Evolutionary conservation across 2,888 invertebrate genomes (phyloP).

Genomic region (Conops quadrifasciatus): DNA sequence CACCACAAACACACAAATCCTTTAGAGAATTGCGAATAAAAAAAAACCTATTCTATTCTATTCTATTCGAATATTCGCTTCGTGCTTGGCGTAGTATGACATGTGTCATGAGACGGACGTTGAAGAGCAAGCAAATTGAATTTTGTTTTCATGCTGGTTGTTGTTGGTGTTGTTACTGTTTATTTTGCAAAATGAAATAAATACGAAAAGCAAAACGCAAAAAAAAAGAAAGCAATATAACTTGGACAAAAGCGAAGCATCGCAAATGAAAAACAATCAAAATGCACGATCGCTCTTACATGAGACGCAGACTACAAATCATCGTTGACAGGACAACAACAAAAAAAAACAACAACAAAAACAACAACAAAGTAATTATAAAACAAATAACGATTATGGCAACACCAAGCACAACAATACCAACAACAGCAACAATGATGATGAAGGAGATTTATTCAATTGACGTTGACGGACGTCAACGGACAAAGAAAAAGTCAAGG

Average conservation of each 20-base stretch:
- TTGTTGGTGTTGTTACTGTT: not conserved
- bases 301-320: slow-evolving; percentile 2
- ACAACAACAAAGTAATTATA: slow-evolving; percentile 1
- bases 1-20: not conserved
- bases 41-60: no score
- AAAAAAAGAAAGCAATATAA: slow-evolving; percentile 15
- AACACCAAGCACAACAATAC: not conserved
- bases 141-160: not conserved
- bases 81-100: no score
- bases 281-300: not conserved
- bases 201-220: not conserved
- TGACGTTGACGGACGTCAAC: not conserved
- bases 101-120: not conserved
- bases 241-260: not conserved
- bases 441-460: not conserved
- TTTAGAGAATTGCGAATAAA: not conserved
- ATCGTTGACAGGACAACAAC: slow-evolving; percentile 8
- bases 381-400: slow-evolving; percentile 3
- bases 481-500: not conserved
- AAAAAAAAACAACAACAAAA: slow-evolving; percentile 9
- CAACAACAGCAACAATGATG: slow-evolving; percentile 16
- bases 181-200: slow-evolving; percentile 16
- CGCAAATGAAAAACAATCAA: slow-evolving; percentile 16
- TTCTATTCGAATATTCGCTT: not conserved
- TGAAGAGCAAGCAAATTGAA: not conserved